These are phyloP conservation scores for Syngnathus floridae DNA, from an alignment of 2,113 vertebrate species.

Conservation along the genomic window DNA sequence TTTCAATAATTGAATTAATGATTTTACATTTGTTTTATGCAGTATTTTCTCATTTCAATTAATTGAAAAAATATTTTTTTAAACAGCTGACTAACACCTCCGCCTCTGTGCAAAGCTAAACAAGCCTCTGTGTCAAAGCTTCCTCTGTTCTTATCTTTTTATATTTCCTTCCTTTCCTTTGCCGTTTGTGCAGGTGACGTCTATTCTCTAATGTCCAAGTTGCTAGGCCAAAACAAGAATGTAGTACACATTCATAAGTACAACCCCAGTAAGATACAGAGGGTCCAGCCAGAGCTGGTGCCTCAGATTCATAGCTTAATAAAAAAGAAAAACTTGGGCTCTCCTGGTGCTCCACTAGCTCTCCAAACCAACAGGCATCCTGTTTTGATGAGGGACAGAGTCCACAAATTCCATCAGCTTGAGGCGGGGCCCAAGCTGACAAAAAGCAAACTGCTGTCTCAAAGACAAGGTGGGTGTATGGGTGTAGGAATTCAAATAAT, in stretches of 20 bases:
- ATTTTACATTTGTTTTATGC: no score
- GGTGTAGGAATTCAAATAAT: constrained; percentile 56
- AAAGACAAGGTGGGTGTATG: constrained; percentile 86
- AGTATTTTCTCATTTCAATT: no score
- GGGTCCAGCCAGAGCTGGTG: constrained; percentile 75
- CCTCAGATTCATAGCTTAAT: constrained; percentile 87
- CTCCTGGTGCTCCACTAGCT: constrained; percentile 64
- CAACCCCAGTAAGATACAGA: constrained; percentile 73
- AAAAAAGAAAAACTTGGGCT: constrained; percentile 81
- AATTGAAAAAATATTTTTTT: no score
- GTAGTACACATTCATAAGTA: constrained; percentile 80
- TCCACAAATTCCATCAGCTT: constrained; percentile 92
- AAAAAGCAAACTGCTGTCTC: constrained; percentile 71
- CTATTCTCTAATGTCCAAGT: constrained; percentile 92
- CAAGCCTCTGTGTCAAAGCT: not conserved
- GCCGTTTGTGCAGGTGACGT: constrained; percentile 82
- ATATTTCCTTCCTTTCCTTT: constrained; percentile 41
- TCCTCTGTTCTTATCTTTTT: not conserved
- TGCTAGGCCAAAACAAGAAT: constrained; percentile 86
- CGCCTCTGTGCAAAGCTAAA: not conserved
- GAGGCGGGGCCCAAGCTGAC: constrained; percentile 77
- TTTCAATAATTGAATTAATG: no score
- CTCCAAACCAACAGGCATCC: constrained; percentile 71
- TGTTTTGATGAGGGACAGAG: constrained; percentile 86
- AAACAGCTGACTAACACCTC: constrained; percentile 8